Base-by-base conservation (phyloP, 2,113 vertebrate species). In the Caretta caretta region DNA sequence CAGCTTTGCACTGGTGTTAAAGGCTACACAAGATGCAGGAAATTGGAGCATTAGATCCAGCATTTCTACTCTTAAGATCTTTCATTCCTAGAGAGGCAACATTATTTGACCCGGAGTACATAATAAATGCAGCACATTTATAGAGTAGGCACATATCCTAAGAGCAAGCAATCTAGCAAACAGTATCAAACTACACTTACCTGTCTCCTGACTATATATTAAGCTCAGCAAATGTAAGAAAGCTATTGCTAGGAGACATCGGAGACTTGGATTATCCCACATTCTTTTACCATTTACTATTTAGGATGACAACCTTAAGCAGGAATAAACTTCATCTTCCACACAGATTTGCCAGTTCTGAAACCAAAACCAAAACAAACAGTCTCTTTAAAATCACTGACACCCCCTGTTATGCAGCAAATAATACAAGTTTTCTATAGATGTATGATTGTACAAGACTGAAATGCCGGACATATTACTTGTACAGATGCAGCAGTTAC, bases 101-200 rank as follows among this genome's bases (percentile, higher is more conserved):
- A 0, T 5, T 1, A 80, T 92, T 75, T 82, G 48, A 90, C 65
- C 8, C 31, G 10, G 38, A 0, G 14, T 3, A 16, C 0, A 38
- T 10, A 4, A 87, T 17, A n/a, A 89, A 89, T 65, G 19, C 38
- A 92, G 42, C 0, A 1, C 6, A 90, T 79, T 62, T 79, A 87
- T 53, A 78, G 24, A 10, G 3, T 50, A 10, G 48, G 25, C 6
- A 27, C 65, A 38, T 46, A 38, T 22, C 42, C 81, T 0, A 85
- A 69, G 83, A 82, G 10, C 4, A 2, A 79, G 72, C 80, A 93
- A 57, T 5, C 7, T 38, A 14, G 24, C 20, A 5, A 87, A 86
- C 78, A 48, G 42, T 6, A 53, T 51, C 51, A 35, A 29, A 93
- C 59, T 22, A 87, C 76, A 97, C 98, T 98, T 72, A 98, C 98